A percentile compares a stretch with the other conserved stretches of the same genome.
Evolutionary conservation across 2,888 invertebrate genomes (phyloP).

Genomic region (Eulithis testata): DNA sequence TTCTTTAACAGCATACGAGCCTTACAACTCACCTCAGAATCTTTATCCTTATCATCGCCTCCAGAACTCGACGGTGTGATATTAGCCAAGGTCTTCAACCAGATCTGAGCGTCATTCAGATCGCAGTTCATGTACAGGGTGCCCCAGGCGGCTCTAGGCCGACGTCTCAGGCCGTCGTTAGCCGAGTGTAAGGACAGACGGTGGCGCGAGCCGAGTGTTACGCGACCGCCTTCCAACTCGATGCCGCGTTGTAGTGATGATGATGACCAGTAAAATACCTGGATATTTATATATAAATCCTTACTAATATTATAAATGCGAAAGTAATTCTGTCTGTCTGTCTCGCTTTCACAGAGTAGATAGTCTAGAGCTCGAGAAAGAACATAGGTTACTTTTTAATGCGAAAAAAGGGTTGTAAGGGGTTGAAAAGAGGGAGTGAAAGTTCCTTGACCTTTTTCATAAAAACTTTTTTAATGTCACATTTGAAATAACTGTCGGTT

Average conservation of each 20-base stretch:
- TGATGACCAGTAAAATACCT: conserved; percentile 98
- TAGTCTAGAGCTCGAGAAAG: too few species aligned
- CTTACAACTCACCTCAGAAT: conserved; percentile 53
- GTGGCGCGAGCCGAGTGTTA: conserved; percentile 93
- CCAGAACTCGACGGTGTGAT: conserved; percentile 20
- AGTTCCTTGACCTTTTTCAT: too few species aligned
- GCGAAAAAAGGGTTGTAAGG: too few species aligned
- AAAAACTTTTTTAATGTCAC: too few species aligned
- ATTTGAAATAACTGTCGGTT: too few species aligned
- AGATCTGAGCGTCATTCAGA: conserved; percentile 95
- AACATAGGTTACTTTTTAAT: too few species aligned
- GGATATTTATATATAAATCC: too few species aligned
- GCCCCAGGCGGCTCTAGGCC: conserved; percentile 95
- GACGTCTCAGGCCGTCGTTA: conserved; percentile 92
- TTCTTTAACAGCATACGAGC: too few species aligned
- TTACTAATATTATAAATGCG: too few species aligned
- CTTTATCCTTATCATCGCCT: conserved; percentile 54
- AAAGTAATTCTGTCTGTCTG: too few species aligned
- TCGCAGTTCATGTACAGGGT: conserved; percentile 97
- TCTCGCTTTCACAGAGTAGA: too few species aligned
- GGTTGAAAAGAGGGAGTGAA: too few species aligned
- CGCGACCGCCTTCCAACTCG: conserved; percentile 91
- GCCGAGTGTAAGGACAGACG: conserved; percentile 88
- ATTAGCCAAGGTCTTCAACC: conserved; percentile 91
- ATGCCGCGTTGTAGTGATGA: conserved; percentile 97